Base-by-base conservation (phyloP, 2,797 vertebrate genomes). In the Salarias fasciatus region DNA sequence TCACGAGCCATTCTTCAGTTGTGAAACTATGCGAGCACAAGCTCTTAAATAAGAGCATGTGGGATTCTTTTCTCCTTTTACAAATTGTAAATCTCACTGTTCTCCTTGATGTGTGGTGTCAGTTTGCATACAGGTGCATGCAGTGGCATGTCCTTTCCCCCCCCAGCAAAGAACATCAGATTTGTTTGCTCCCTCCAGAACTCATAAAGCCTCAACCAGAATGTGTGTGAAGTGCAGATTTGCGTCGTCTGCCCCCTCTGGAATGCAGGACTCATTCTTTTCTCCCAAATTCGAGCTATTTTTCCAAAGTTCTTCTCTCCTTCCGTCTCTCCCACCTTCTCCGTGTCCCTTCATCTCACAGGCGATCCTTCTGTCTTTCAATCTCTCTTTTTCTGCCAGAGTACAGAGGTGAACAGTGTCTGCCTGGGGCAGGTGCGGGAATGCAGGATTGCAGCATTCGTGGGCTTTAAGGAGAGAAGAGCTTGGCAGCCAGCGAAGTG, bases 381-480 rank as follows among this genome's bases (percentile, higher is more conserved):
- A 6, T 59, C 10, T 37, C 48, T 42, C 51, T 50, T 46, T 24
- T 15, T 24, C 57, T 44, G 30, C 31, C 56, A 33, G 72, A 75
- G 69, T 30, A 70, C 63, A 78, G 72, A 67, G 12, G 51, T 15
- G 36, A 77, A 72, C 80, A 57, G 46, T 11, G 67, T 63, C 31
- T 9, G 83, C 88, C 90, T 63, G 36, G 9, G 88, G 89, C 86
- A 83, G 83, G 72, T 86, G 80, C 5, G 75, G 87, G 85, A 90
- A 89, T 88, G 79, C 83, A 82, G 85, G 82, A 82, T 87, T 84
- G 57, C 85, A 71, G 80, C 82, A 84, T 90, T 88, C 56, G 60
- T 37, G 15, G 64, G 62, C 75, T 69, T 43, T 11, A 42, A 81
- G 53, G 61, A 43, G 57, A 68, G 63, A 42, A 9, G 67, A 56